Evolutionary conservation across 92 coral and sea anemone species (phyloP).

Genomic region (Montipora capitata): DNA sequence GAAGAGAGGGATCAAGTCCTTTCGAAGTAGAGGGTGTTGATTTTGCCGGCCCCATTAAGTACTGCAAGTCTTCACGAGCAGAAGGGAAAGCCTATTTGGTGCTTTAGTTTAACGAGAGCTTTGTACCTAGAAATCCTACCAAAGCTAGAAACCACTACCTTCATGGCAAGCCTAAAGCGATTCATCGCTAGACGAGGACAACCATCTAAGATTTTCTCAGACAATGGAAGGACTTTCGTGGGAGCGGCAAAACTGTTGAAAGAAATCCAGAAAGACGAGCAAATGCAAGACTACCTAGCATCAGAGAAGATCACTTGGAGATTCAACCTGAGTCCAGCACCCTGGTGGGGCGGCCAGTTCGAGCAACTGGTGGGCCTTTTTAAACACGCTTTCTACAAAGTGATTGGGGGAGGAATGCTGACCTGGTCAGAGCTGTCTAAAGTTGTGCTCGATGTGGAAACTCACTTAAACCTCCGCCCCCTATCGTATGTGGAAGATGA

Average conservation of each 20-base stretch:
- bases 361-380: conserved; percentile 60
- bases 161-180: no score
- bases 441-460: conserved; percentile 54
- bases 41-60: no score
- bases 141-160: conserved; percentile 26
- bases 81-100: conserved; percentile 48
- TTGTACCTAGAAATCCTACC: conserved; percentile 42
- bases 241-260: conserved; percentile 60
- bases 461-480: conserved; percentile 46
- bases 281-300: conserved; percentile 53
- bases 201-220: conserved; percentile 43
- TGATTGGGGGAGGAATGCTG: conserved; percentile 47
- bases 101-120: conserved; percentile 49
- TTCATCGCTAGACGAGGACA: conserved; percentile 50
- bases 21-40: no score
- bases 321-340: conserved; percentile 64
- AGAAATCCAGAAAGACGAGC: conserved; percentile 50
- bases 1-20: no score
- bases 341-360: conserved; percentile 58
- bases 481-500: conserved; percentile 37
- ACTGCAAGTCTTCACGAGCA: no score
- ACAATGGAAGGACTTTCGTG: conserved; percentile 53
- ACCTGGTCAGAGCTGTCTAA: conserved; percentile 54
- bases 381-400: conserved; percentile 48
- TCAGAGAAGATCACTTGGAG: conserved; percentile 26